These are phyloP conservation scores for Alectura lathami DNA, from an alignment of 2,113 vertebrate species.

Conservation along the genomic window DNA sequence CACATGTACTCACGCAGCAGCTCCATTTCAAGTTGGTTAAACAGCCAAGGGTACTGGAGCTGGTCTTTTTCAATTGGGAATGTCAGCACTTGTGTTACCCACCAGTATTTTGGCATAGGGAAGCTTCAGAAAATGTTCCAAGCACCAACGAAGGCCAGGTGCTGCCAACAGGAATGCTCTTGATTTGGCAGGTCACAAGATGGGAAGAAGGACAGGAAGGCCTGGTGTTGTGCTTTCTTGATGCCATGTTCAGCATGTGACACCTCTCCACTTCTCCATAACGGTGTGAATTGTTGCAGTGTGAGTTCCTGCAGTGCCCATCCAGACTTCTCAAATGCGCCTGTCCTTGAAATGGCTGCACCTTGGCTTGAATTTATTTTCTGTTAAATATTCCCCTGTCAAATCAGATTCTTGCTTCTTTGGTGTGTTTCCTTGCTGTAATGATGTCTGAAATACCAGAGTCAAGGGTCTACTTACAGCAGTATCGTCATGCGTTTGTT, in stretches of 20 bases:
- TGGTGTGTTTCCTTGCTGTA: not conserved
- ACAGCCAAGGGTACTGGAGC: not conserved
- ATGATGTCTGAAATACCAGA: not conserved
- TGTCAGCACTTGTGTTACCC: not conserved
- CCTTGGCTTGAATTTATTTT: not conserved
- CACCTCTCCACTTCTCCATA: not conserved
- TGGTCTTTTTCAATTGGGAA: not conserved
- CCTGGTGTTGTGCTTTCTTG: not conserved
- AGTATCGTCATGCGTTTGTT: not conserved
- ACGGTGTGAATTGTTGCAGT: fast-evolving
- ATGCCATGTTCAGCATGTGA: fast-evolving
- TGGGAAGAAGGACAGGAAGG: not conserved
- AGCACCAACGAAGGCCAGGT: not conserved
- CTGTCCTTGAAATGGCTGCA: not conserved
- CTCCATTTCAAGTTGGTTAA: not conserved
- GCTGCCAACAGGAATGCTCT: not conserved
- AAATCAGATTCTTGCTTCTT: not conserved
- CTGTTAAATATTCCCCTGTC: not conserved
- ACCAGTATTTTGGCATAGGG: too few relatives aligned
- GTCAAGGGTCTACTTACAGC: not conserved
- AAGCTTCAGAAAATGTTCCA: not conserved
- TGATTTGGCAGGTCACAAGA: not conserved
- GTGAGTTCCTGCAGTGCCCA: not conserved
- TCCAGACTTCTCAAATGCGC: not conserved
- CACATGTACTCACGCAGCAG: not conserved